Evolutionary conservation across 1,140 invertebrate species (phyloP).

Genomic region (Drosophila virilis): DNA sequence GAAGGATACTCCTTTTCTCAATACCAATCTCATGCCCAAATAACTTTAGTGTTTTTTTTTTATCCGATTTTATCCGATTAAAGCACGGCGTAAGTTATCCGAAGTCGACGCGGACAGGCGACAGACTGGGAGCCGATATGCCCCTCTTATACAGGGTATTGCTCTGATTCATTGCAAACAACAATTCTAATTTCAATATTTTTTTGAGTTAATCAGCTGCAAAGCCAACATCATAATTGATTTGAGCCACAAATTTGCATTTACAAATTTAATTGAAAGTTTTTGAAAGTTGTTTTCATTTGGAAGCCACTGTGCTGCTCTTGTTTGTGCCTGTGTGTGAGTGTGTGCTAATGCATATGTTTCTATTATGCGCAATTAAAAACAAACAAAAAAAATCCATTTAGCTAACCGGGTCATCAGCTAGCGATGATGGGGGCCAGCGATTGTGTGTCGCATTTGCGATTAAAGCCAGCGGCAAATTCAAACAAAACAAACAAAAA

Average conservation of each 20-base stretch:
- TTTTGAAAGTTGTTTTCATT: conserved; percentile 10
- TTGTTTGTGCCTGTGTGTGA: conserved; percentile 5
- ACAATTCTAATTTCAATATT: background rate
- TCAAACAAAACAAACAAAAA: background rate
- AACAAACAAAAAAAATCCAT: conserved; percentile 21
- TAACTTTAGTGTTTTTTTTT: too few relatives aligned
- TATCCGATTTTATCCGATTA: too few relatives aligned
- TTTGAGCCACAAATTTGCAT: background rate
- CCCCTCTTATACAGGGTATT: too few relatives aligned
- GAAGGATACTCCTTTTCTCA: too few relatives aligned
- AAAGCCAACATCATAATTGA: too few relatives aligned
- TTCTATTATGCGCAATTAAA: conserved; percentile 14
- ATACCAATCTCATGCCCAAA: too few relatives aligned
- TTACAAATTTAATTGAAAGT: background rate
- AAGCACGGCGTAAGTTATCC: too few relatives aligned
- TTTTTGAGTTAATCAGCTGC: too few relatives aligned
- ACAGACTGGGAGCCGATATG: too few relatives aligned
- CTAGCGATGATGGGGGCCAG: conserved; percentile 38
- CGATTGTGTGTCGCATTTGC: conserved; percentile 41
- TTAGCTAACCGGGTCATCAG: conserved; percentile 47
- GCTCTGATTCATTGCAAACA: background rate
- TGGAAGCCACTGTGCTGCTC: background rate
- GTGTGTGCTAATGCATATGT: background rate
- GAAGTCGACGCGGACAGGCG: too few relatives aligned
- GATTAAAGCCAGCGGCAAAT: conserved; percentile 29